Conservation (phyloP, 2,888 invertebrate genomes). For the Tinea semifulvella region DNA sequence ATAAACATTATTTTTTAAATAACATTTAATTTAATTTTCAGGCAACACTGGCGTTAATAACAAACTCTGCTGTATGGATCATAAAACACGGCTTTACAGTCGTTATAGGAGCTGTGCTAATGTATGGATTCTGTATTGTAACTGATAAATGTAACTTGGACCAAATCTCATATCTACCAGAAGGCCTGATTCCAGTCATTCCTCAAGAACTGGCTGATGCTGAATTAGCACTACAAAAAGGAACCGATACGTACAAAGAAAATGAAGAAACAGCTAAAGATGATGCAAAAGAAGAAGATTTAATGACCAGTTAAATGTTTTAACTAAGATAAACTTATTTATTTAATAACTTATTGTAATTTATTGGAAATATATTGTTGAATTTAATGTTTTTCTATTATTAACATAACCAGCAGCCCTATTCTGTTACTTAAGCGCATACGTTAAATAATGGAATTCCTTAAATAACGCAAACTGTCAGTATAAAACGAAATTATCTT, state of each 20-base stretch:
- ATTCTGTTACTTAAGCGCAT: too few relatives aligned
- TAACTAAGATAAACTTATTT: too few relatives aligned
- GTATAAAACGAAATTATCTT: too few relatives aligned
- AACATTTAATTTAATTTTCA: constrained; percentile 16
- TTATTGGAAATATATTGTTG: too few relatives aligned
- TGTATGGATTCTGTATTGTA: constrained; percentile 22
- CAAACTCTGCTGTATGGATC: constrained; percentile 19
- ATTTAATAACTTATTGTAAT: too few relatives aligned
- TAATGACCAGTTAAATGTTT: constrained; percentile 7
- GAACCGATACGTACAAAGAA: constrained; percentile 4
- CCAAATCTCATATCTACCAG: constrained; percentile 7
- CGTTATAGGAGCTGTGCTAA: constrained; percentile 18
- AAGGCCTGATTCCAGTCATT: constrained; percentile 6
- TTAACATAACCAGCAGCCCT: too few relatives aligned
- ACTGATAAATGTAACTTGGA: constrained; percentile 19
- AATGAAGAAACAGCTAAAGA: neutral
- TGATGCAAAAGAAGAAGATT: neutral
- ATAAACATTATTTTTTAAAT: too few relatives aligned
- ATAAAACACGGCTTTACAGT: constrained; percentile 18
- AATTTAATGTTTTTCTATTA: too few relatives aligned
- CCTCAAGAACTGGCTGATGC: constrained; percentile 7
- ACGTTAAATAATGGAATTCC: too few relatives aligned
- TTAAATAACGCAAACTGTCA: too few relatives aligned
- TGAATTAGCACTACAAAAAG: constrained; percentile 7
- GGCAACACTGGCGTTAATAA: constrained; percentile 19